These are phyloP conservation scores for Myrmecobius fasciatus DNA, from an alignment of 2,113 vertebrate species.

Conservation along the genomic window DNA sequence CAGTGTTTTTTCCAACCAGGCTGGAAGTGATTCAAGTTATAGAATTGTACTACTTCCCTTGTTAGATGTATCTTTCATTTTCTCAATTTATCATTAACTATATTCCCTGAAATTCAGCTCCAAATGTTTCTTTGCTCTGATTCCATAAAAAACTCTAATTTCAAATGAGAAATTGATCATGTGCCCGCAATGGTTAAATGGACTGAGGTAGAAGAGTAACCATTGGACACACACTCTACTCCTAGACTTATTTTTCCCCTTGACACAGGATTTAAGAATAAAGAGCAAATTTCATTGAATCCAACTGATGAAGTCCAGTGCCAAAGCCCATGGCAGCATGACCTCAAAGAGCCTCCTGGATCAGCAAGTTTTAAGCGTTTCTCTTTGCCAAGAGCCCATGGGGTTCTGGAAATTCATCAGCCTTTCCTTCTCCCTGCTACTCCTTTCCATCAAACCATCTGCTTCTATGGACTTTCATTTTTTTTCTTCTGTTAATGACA, in stretches of 20 bases:
- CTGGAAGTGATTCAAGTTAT: slow-evolving; percentile 58
- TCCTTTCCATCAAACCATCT: slow-evolving; percentile 1
- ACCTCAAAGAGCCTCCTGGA: slow-evolving; percentile 46
- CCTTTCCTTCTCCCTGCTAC: slow-evolving; percentile 12
- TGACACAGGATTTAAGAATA: slow-evolving; percentile 40
- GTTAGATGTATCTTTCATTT: slow-evolving; percentile 45
- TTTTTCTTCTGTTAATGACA: neutral
- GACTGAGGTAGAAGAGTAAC: slow-evolving; percentile 59
- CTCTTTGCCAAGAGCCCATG: slow-evolving; percentile 52
- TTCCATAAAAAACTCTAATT: slow-evolving; percentile 58
- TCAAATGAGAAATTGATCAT: slow-evolving; percentile 44
- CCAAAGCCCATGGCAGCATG: slow-evolving; percentile 37
- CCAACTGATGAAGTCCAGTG: neutral
- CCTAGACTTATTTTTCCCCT: slow-evolving; percentile 36
- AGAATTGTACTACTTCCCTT: slow-evolving; percentile 50
- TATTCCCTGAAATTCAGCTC: slow-evolving; percentile 59
- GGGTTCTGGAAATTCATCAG: slow-evolving; percentile 45
- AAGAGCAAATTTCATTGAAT: slow-evolving; percentile 4
- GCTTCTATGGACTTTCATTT: neutral
- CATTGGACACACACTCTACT: neutral
- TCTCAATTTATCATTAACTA: slow-evolving; percentile 66
- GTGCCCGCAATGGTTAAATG: slow-evolving; percentile 1
- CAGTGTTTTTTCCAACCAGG: slow-evolving; percentile 35
- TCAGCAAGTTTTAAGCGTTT: slow-evolving; percentile 9
- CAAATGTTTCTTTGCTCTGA: slow-evolving; percentile 49